Evolutionary conservation across 30 jellyfish, hydroid and myxozoan genomes (phyloP), one percentile per base, ranked within the genome.

Genomic region (Aurelia coerulea): DNA sequence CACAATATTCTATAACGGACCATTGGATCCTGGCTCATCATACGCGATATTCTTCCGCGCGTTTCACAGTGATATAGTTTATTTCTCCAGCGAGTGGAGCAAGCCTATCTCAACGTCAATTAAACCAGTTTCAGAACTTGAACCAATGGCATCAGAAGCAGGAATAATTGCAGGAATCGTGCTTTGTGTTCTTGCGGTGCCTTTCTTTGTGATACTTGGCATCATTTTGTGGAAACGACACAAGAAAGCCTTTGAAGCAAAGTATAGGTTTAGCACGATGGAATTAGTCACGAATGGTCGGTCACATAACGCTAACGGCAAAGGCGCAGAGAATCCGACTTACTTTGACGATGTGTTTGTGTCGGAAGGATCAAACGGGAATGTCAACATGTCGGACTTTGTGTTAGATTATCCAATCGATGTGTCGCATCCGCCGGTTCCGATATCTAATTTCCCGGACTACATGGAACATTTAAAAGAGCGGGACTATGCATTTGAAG

Each of bases 81-180:
- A 76, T 49, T 87, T 75, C 74, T 87, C 96, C 5, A 87, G 89
- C 35, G 65, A 34, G 29, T 87, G 96, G 96, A 78, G 90, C 46
- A 73, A n/a, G 14, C 86, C 96, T 9, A 53, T 76, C 1, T 2
- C 46, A 16, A 87, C 96, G 9, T 32, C 59, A 41, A 33, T 59
- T 4, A 41, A 6, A 23, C 62, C 67, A 10, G 54, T 52, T 16
- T 51, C 72, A 0, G 2, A 4, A 2, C 1, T 6, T 7, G 56
- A 7, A 46, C 80, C 80, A 17, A 34, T 10, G 31, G 86, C 72
- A 10, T 10, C 84, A 2, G 17, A 74, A 11, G 83, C 59, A 5
- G 96, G 90, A 5, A 19, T 87, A 19, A 59, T 78, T 32, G 62
- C 68, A 13, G 84, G 75, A 17, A 52, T 76, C 14, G 73, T 77